Evolutionary conservation across 2,113 vertebrate genomes (phyloP).

Genomic region (Vanacampus margaritifer): DNA sequence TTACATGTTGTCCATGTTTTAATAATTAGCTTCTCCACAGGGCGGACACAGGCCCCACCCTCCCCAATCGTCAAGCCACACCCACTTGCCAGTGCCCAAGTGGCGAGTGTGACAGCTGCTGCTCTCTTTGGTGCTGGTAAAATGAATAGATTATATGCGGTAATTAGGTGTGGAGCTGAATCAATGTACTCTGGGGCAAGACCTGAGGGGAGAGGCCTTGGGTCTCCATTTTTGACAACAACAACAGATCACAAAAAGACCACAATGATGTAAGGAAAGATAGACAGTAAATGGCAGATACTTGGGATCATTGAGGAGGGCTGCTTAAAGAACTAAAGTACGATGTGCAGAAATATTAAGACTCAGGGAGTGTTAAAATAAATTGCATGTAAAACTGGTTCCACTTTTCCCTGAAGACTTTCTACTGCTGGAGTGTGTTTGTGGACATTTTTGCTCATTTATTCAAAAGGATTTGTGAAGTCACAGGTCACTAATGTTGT

Average conservation of each 20-base stretch:
- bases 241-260: slow-evolving; percentile 42
- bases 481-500: neutral
- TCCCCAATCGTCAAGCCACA: slow-evolving; percentile 7
- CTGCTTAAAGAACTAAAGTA: neutral
- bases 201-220: slow-evolving; percentile 58
- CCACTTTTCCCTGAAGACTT: no score
- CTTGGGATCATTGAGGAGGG: slow-evolving; percentile 18
- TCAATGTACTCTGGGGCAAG: slow-evolving; percentile 96
- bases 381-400: no score
- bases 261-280: slow-evolving; percentile 15
- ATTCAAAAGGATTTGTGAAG: neutral
- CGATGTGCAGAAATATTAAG: no score
- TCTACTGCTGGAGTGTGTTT: no score
- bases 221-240: slow-evolving; percentile 22
- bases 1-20: slow-evolving; percentile 28
- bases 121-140: slow-evolving; percentile 90
- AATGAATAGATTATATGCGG: slow-evolving; percentile 99
- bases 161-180: slow-evolving; percentile 99
- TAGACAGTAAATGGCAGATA: slow-evolving; percentile 6
- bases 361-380: no score
- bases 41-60: slow-evolving; percentile 28
- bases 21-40: slow-evolving; percentile 29
- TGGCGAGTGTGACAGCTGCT: slow-evolving; percentile 91
- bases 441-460: no score
- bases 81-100: slow-evolving; percentile 33